Conservation (phyloP, 2,888 invertebrate genomes). For the Callyntrura guangdongensis region DNA sequence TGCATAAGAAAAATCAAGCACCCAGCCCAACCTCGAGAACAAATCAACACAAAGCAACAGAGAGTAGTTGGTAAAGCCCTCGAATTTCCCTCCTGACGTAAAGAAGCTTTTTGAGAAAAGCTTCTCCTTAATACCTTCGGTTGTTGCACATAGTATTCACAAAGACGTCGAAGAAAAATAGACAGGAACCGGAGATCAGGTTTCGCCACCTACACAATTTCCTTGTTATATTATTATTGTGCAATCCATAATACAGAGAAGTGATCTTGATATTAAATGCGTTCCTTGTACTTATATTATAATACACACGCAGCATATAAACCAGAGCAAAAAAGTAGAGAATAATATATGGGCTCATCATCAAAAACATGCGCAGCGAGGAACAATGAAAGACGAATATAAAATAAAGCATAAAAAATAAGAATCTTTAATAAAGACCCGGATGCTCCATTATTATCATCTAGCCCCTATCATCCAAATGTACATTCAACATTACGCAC, state of each 20-base stretch:
- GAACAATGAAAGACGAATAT: not conserved
- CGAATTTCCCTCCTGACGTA: no score
- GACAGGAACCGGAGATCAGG: conserved; percentile 46
- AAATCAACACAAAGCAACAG: not conserved
- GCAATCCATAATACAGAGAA: conserved; percentile 1
- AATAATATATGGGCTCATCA: conserved; percentile 23
- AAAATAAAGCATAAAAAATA: not conserved
- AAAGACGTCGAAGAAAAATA: not conserved
- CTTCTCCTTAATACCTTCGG: no score
- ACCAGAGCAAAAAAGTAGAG: conserved; percentile 2
- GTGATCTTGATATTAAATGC: not conserved
- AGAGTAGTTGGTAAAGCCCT: not conserved
- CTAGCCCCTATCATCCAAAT: not conserved
- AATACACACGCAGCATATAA: not conserved
- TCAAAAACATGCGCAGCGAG: not conserved
- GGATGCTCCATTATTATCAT: conserved; percentile 49
- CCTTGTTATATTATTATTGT: not conserved
- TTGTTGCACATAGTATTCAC: not conserved
- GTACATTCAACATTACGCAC: not conserved
- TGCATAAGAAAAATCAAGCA: not conserved
- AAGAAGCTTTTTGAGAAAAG: no score
- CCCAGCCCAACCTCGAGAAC: no score
- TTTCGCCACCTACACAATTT: conserved; percentile 55
- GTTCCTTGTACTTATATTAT: no score
- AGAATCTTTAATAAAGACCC: conserved; percentile 46